phyloP scores from a whole-genome alignment of 2,797 vertebrate genomes.

The Craterocephalus amniculus region DNA sequence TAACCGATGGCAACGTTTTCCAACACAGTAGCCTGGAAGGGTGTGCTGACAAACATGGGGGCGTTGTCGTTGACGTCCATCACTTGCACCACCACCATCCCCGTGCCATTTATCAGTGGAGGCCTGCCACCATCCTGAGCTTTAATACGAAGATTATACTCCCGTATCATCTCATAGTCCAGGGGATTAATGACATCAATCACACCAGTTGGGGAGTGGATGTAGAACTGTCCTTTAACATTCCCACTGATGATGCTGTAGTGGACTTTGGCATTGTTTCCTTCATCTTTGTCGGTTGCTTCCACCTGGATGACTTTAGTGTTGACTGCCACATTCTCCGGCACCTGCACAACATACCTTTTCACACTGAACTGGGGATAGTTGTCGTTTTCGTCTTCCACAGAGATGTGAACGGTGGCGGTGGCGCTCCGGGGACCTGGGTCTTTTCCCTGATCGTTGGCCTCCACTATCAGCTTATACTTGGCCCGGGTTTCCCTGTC shows the following conservation, averaged over 20 bases:
- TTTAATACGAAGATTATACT: constrained; percentile 94
- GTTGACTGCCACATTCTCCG: constrained; percentile 90
- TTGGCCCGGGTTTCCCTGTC: constrained; percentile 89
- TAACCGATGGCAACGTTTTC: constrained; percentile 93
- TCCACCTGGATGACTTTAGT: constrained; percentile 91
- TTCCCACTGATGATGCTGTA: constrained; percentile 98
- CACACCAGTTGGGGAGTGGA: constrained; percentile 91
- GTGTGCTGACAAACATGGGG: constrained; percentile 98
- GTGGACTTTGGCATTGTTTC: constrained; percentile 93
- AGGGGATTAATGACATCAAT: constrained; percentile 95
- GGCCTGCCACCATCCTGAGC: constrained; percentile 97
- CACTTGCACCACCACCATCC: constrained; percentile 93
- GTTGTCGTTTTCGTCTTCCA: constrained; percentile 98
- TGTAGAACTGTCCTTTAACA: constrained; percentile 94
- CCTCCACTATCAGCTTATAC: constrained; percentile 93
- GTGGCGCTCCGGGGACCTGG: constrained; percentile 91
- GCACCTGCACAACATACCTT: constrained; percentile 91
- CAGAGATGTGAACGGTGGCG: constrained; percentile 89
- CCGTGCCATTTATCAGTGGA: constrained; percentile 93
- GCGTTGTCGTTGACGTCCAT: constrained; percentile 96
- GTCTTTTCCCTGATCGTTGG: constrained; percentile 95
- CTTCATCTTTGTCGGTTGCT: constrained; percentile 91
- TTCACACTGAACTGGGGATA: constrained; percentile 96
- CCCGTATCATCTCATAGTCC: constrained; percentile 93
- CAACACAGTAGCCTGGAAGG: constrained; percentile 94